phyloP scores from a whole-genome alignment of 1,140 invertebrate genomes.

The Drosophila jambulina region DNA sequence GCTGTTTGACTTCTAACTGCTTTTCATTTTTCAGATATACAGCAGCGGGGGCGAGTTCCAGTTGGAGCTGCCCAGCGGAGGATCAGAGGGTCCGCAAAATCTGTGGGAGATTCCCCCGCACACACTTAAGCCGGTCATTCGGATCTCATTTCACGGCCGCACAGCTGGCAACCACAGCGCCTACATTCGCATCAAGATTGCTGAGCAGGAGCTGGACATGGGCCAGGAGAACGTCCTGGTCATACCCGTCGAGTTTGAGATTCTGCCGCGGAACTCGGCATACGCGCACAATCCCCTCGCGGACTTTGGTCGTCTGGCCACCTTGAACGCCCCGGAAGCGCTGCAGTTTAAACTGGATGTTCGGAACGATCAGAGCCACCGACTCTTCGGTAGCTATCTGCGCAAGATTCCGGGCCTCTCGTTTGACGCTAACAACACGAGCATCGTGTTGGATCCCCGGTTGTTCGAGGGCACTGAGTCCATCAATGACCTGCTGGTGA shows the following conservation, averaged over 20 bases:
- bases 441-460: conserved; percentile 63
- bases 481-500: conserved; percentile 59
- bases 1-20: background rate
- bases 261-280: conserved; percentile 90
- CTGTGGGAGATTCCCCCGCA: conserved; percentile 96
- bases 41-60: conserved; percentile 96
- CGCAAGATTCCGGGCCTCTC: conserved; percentile 64
- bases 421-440: conserved; percentile 59
- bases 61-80: conserved; percentile 92
- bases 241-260: conserved; percentile 95
- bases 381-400: conserved; percentile 59
- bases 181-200: conserved; percentile 84
- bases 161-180: conserved; percentile 84
- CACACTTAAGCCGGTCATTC: conserved; percentile 94
- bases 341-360: conserved; percentile 69
- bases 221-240: conserved; percentile 87
- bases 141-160: conserved; percentile 92
- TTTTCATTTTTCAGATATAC: conserved; percentile 86
- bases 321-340: conserved; percentile 41
- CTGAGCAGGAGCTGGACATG: conserved; percentile 49
- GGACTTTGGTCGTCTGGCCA: conserved; percentile 90
- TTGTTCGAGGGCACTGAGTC: conserved; percentile 58
- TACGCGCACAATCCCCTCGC: conserved; percentile 92
- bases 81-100: conserved; percentile 90
- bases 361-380: conserved; percentile 50